Evolutionary conservation across 1,140 invertebrate genomes (phyloP), one percentile per base, ranked within the genome.

Genomic region (Drosophila ohnishii): DNA sequence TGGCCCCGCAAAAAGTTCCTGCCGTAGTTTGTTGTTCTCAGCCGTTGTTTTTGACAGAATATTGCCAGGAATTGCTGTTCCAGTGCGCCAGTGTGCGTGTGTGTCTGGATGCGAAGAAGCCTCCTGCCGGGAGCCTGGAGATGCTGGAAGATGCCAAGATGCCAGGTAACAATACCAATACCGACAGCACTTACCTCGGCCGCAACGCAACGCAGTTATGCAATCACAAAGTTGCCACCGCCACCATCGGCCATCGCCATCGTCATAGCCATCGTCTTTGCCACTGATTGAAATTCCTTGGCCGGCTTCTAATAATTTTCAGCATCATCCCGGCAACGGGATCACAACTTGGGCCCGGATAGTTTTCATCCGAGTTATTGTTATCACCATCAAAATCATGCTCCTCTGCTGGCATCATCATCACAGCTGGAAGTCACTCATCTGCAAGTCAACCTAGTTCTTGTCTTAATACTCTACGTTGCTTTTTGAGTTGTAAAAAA

Each of bases 221-320:
- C 80, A 84, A 84, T 84, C 80, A 84, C 80, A 84, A 84, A 84
- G 75, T 82, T 82, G 69, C 62, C 44, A 56, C 55, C 14, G 42
- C 51, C 47, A 47, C 32, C 57, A 60, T 30, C 47, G 35, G 19
- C 51, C 51, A 37, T 51, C 30, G 30, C 13, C 30, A 51, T 42
- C 28, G 40, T 45, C 58, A 47, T 56, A 47, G 62, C 72, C 77
- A 53, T 63, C 62, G 62, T 79, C 78, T 59, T 56, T 42, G 72
- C 56, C 72, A 84, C 66, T 84, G 80, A 84, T 84, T 84, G 80
- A 84, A 84, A 84, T 84, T 84, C 80, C 75, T 75, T 45, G 63
- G 80, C 63, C 35, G 66, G 80, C 62, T 61, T 69, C 58, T 62
- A 64, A 69, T 79, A 67, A 76, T 83, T 67, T 76, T 72, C 80